Base-by-base conservation (phyloP, 2,113 vertebrate species). In the Tachuris rubrigastra region DNA sequence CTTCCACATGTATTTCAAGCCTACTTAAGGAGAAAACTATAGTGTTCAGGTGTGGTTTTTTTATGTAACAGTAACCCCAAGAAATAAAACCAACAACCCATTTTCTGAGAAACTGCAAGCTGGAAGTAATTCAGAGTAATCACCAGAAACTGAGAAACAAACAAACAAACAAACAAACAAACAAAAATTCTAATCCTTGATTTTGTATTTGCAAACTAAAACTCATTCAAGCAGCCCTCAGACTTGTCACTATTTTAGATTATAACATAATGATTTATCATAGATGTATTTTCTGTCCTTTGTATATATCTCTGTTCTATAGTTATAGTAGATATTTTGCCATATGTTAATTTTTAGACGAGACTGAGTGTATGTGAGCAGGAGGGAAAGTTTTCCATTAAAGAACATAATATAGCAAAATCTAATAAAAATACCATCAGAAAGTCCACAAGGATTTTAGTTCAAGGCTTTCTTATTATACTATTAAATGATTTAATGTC, bases 401-500 rank as follows among this genome's bases (percentile, higher is more conserved):
- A 90, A 87, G 30, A 69, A 79, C 3, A 10, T 8, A 82, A 77
- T 56, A 91, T 25, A 76, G 62, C 46, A 83, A 90, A 90, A 83
- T 15, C 49, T 82, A 85, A 67, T 46, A 60, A 87, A 92, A 94
- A 55, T 15, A 37, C 21, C 60, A 85, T 42, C 42, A 37, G 22
- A 62, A 94, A 89, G 60, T 73, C 55, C 46, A 76, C 19, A 46
- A 73, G 50, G 44, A 89, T 74, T 92, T 92, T 56, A 79, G 37
- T 89, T 89, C 84, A 89, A 84, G 53, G 33, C 25, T 89, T 95
- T 92, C 71, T 91, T 96, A 72, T 72, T 89, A 89, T n/a, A 85
- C 73, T 68, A 37, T 81, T 87, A 91, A 93, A 92, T 81, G 41
- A 94, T 88, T 94, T 95, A 92, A 90, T 22, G 81, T 85, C 90